phyloP scores from a whole-genome alignment of 1,140 invertebrate genomes.

The Rhagoletis pomonella region DNA sequence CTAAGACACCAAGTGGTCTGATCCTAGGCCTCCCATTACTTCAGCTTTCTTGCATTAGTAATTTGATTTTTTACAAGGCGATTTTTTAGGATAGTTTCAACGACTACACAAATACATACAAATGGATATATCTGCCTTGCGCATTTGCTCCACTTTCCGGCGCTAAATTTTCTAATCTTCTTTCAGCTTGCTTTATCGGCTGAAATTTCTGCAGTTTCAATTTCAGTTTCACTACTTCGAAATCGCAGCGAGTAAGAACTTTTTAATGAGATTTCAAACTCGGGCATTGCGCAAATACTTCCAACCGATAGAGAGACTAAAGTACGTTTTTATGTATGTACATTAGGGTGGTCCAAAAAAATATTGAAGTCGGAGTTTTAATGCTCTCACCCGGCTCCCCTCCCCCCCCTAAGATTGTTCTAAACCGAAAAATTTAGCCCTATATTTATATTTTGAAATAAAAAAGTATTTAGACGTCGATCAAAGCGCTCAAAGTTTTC shows the following conservation, averaged over 20 bases:
- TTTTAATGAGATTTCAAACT: conserved; percentile 1
- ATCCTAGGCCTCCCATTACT: too few species aligned
- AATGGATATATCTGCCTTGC: not conserved
- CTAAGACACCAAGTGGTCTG: too few species aligned
- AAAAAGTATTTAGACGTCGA: too few species aligned
- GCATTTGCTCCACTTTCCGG: not conserved
- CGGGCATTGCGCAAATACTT: not conserved
- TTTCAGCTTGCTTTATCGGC: not conserved
- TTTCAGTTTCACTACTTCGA: conserved; percentile 9
- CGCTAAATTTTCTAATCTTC: not conserved
- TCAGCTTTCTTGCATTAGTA: not conserved
- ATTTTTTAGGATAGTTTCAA: too few species aligned
- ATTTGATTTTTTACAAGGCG: too few species aligned
- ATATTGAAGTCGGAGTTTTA: not conserved
- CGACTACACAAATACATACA: too few species aligned
- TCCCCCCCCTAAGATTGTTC: too few species aligned
- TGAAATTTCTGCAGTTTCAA: not conserved
- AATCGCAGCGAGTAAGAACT: not conserved
- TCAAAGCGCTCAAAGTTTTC: too few species aligned
- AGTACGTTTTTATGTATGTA: not conserved
- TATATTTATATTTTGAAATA: too few species aligned
- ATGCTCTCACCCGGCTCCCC: too few species aligned
- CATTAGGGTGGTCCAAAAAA: not conserved
- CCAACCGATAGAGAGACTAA: too few species aligned
- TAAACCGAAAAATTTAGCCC: too few species aligned